These are phyloP conservation scores for Lepus oiostolus DNA, from an alignment of 2,797 vertebrate genomes.

Conservation along the genomic window DNA sequence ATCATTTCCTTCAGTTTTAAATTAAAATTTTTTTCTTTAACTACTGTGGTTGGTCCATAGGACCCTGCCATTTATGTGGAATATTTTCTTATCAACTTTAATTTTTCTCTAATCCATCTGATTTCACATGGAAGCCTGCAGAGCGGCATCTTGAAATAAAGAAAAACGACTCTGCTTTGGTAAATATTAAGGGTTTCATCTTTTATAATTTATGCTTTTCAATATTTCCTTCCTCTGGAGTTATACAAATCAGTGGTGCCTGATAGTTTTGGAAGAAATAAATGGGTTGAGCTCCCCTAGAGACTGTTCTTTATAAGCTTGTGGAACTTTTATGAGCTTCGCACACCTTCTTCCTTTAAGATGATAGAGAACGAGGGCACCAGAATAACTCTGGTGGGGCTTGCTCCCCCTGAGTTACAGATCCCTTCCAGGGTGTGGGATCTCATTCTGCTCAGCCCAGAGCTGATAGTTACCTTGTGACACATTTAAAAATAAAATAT, in stretches of 20 bases:
- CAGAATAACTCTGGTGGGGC: background rate
- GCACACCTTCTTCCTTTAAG: background rate
- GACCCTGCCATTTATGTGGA: slow-evolving; percentile 44
- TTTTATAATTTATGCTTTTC: slow-evolving; percentile 53
- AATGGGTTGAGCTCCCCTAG: fast-evolving
- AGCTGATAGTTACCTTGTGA: background rate
- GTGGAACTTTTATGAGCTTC: background rate
- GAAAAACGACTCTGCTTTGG: slow-evolving; percentile 62
- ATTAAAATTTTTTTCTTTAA: slow-evolving; percentile 68
- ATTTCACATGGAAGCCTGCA: slow-evolving; percentile 58
- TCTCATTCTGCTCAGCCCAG: background rate
- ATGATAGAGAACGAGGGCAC: background rate
- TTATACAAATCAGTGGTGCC: background rate
- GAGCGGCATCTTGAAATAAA: slow-evolving; percentile 44
- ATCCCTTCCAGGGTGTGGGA: too few species aligned
- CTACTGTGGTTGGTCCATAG: slow-evolving; percentile 46
- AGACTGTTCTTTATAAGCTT: background rate
- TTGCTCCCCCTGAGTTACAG: background rate
- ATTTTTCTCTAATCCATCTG: slow-evolving; percentile 67
- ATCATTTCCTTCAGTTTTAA: slow-evolving; percentile 68
- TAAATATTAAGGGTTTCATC: slow-evolving; percentile 71
- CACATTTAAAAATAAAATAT: background rate
- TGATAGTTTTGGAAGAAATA: background rate
- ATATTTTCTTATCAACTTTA: slow-evolving; percentile 40
- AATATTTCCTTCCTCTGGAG: slow-evolving; percentile 26